These are phyloP conservation scores for Elegia similella DNA, from an alignment of 2,888 invertebrate species.

Conservation along the genomic window DNA sequence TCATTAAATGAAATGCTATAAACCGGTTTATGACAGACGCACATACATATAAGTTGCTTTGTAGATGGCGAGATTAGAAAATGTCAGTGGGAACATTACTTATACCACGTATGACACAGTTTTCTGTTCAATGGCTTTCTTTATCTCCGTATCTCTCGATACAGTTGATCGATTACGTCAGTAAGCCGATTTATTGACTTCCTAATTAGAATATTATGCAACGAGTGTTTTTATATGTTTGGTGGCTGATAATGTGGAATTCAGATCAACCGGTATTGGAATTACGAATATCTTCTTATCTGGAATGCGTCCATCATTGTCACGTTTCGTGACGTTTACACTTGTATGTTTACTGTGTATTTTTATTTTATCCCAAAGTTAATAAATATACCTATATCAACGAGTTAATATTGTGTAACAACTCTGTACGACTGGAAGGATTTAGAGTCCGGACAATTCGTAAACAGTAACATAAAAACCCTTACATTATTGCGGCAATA, in stretches of 20 bases:
- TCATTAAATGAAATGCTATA: neutral
- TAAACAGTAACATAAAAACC: neutral
- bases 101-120: constrained; percentile 8
- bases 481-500: constrained; percentile 2
- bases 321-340: too few species aligned
- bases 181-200: neutral
- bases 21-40: constrained; percentile 9
- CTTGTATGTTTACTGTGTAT: too few species aligned
- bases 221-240: neutral
- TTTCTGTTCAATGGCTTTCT: constrained; percentile 15
- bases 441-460: neutral
- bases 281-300: neutral
- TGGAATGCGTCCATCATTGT: too few species aligned
- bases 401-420: neutral
- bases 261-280: neutral
- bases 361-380: too few species aligned
- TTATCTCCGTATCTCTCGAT: constrained; percentile 4
- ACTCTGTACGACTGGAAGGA: neutral
- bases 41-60: constrained; percentile 2
- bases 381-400: too few species aligned
- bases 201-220: neutral
- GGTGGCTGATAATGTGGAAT: neutral
- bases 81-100: constrained; percentile 14
- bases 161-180: neutral
- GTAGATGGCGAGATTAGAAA: constrained; percentile 14